Base-by-base conservation (phyloP, 2,113 vertebrate genomes). In the Notarius lentiginosus region DNA sequence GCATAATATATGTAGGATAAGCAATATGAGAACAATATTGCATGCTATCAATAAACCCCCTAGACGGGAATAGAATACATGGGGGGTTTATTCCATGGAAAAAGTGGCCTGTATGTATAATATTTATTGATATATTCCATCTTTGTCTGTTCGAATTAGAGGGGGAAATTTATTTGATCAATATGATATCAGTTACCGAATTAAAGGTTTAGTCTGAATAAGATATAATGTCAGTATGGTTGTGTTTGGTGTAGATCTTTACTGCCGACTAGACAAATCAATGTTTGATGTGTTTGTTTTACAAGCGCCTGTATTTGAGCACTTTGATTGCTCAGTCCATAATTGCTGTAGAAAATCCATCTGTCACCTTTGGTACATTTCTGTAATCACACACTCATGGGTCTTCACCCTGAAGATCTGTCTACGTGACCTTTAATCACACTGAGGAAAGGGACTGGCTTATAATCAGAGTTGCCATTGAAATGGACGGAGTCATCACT, bases 341-440 rank as follows among this genome's bases (percentile, higher is more conserved):
- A 65, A 76, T 55, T 66, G 60, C 56, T 7, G 49, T 34, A 61
- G 65, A 88, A 84, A 83, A 53, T 68, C 56, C 77, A 53, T 24
- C n/a, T 4, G 49, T 81, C 49, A 55, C 73, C 7, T 6, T 34
- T 4, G 9, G 10, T 24, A 79, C 30, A 30, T 76, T 58, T 15
- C 82, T 86, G 51, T 87, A 76, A 90, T 68, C 34, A 61, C 7
- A 72, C 51, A 14, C 1, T 65, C 70, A 60, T 49, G 24, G 60
- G 60, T 34, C 49, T 17, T 86, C 65, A 51, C 76, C 83, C 61
- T 51, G 63, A 65, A 55, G 18, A 30, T 70, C 63, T 73, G 41
- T 27, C 84, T 73, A 53, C 27, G 11, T 79, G 82, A 87, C 89
- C 86, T 84, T 84, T 89, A 86, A 89, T 90, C 81, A 85, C 49